Conservation (phyloP, 1,140 invertebrate genomes). For the Cyclargus thomasi region DNA sequence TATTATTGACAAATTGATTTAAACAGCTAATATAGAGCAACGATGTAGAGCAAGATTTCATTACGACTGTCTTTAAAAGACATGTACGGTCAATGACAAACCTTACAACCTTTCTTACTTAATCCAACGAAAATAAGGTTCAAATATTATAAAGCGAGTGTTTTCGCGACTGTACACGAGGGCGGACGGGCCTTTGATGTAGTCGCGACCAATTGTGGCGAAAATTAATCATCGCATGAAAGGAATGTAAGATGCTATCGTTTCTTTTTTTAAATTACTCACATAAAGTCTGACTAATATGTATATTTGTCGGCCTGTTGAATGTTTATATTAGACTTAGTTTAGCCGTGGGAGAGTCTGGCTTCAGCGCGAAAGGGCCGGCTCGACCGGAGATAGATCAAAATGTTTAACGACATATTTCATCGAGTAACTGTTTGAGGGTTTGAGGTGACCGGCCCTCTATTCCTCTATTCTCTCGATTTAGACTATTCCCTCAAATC, state of each 20-base stretch:
- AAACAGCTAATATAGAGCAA: neutral
- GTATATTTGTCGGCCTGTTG: neutral
- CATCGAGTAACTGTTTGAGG: too few relatives aligned
- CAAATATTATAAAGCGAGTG: neutral
- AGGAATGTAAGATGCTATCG: slow-evolving; percentile 3
- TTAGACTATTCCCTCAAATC: too few relatives aligned
- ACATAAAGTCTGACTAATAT: slow-evolving; percentile 1
- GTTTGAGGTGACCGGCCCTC: too few relatives aligned
- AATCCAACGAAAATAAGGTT: neutral
- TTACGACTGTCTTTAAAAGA: neutral
- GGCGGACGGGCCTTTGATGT: slow-evolving; percentile 53
- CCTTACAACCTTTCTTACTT: neutral
- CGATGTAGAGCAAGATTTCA: neutral
- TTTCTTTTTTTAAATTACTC: neutral
- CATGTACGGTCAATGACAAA: neutral
- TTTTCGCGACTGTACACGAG: neutral
- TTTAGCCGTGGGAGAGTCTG: too few relatives aligned
- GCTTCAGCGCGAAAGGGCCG: too few relatives aligned
- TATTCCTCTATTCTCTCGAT: too few relatives aligned
- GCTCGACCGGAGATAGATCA: too few relatives aligned
- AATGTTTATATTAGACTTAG: neutral
- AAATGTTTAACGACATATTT: too few relatives aligned
- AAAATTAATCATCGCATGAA: slow-evolving; percentile 57
- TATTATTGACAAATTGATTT: too few relatives aligned
- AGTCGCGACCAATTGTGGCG: slow-evolving; percentile 67